Base-by-base conservation (phyloP, 1,140 invertebrate genomes). In the Phenacoccus solenopsis region DNA sequence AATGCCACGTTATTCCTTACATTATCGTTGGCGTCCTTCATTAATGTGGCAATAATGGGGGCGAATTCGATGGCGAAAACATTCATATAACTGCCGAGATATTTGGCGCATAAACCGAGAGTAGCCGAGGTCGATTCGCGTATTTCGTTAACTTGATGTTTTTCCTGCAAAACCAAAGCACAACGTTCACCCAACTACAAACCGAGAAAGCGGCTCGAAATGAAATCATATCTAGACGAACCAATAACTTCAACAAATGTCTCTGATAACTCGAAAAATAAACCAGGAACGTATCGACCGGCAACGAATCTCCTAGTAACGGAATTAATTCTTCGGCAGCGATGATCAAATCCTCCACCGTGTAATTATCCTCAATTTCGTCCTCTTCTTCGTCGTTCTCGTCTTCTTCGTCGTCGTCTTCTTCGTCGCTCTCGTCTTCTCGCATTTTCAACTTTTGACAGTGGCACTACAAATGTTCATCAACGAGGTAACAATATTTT, bases 121-220 rank as follows among this genome's bases (percentile, higher is more conserved):
- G 59, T 64, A 22, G 59, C 59, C 21, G 59, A 64, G 2, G 59
- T 64, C 9, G 22, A 25, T 64, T 64, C 59, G 59, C 59, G 59
- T 5, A 64, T 16, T 27, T 64, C 59, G 4, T 24, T 64, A 25
- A 22, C 22, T 4, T 64, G 59, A 24, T 64, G 21, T 64, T 64
- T 64, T 25, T 27, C 25, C 59, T 64, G 25, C 9, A 20, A 24
- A 27, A n/a, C n/a, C n/a, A n/a, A n/a, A n/a, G n/a, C n/a, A n/a
- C n/a, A n/a, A n/a, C n/a, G n/a, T n/a, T n/a, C n/a, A n/a, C n/a
- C n/a, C n/a, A n/a, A n/a, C n/a, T n/a, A n/a, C n/a, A n/a, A n/a
- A n/a, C n/a, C n/a, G n/a, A n/a, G n/a, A n/a, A n/a, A n/a, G n/a
- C n/a, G n/a, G n/a, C n/a, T n/a, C n/a, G n/a, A n/a, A n/a, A n/a